A percentile compares a stretch with the other conserved stretches of the same genome.
phyloP scores from a whole-genome alignment of 2,113 vertebrate genomes.

The Grammomys dolichurus region DNA sequence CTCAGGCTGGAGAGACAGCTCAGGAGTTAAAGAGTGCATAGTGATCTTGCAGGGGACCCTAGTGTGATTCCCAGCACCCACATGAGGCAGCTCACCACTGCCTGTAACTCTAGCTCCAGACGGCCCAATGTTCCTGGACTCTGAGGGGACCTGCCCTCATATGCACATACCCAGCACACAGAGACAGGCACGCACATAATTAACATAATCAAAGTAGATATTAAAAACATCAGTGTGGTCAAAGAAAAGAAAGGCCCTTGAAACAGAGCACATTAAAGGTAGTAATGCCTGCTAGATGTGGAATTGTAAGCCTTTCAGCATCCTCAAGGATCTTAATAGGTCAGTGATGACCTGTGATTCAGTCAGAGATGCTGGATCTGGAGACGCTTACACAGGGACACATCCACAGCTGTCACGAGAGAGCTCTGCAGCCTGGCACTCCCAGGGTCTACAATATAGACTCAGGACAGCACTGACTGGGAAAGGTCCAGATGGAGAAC shows the following conservation, averaged over 20 bases:
- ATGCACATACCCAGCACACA: neutral
- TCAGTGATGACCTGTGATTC: neutral
- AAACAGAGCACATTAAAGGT: neutral
- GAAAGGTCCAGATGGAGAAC: neutral
- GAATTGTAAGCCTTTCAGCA: neutral
- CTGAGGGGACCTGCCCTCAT: neutral
- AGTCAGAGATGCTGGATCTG: neutral
- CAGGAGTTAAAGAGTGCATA: neutral
- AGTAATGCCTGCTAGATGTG: accelerated
- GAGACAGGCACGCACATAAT: neutral
- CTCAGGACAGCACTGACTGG: neutral
- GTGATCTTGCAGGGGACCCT: neutral
- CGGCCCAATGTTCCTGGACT: neutral
- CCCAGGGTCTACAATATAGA: neutral
- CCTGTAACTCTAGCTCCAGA: neutral
- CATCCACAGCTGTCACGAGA: accelerated
- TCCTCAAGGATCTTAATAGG: neutral
- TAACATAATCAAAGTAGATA: neutral
- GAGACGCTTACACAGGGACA: neutral
- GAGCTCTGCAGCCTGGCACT: neutral
- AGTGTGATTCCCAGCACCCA: neutral
- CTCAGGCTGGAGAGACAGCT: neutral
- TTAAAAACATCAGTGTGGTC: neutral
- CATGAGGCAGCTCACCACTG: neutral
- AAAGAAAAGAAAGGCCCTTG: neutral